Evolutionary conservation across 2,113 vertebrate species (phyloP).

Genomic region (Ptychochromis oligacanthus): DNA sequence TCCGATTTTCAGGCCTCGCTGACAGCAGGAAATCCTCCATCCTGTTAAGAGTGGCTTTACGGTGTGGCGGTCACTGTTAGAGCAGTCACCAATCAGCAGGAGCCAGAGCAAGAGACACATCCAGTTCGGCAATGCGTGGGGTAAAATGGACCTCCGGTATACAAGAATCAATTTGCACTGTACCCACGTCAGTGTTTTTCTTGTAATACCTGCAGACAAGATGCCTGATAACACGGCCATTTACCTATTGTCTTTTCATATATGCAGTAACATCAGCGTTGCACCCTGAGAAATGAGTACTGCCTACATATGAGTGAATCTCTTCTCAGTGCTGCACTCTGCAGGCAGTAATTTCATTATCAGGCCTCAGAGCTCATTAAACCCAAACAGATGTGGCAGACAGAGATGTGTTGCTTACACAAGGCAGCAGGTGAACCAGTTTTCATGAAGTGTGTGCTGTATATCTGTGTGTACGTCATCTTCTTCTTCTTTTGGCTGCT

Average conservation of each 20-base stretch:
- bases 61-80: not conserved
- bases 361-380: constrained; percentile 68
- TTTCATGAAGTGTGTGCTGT: not conserved
- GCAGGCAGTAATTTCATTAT: constrained; percentile 66
- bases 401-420: constrained; percentile 51
- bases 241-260: not conserved
- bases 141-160: not conserved
- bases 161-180: constrained; percentile 3
- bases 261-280: constrained; percentile 28
- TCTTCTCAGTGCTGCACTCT: constrained; percentile 34
- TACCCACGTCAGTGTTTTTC: constrained; percentile 16
- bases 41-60: constrained; percentile 20
- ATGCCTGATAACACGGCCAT: constrained; percentile 28
- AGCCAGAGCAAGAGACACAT: not conserved
- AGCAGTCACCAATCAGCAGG: not conserved
- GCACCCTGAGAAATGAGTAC: constrained; percentile 33
- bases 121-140: not conserved
- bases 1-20: constrained; percentile 20
- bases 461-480: not conserved
- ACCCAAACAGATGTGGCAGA: constrained; percentile 65
- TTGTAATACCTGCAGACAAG: constrained; percentile 27
- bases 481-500: no score
- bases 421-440: constrained; percentile 46
- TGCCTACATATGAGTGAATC: constrained; percentile 44
- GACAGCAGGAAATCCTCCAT: constrained; percentile 50